Conservation (phyloP, 2,888 invertebrate genomes). For the Automeris io region DNA sequence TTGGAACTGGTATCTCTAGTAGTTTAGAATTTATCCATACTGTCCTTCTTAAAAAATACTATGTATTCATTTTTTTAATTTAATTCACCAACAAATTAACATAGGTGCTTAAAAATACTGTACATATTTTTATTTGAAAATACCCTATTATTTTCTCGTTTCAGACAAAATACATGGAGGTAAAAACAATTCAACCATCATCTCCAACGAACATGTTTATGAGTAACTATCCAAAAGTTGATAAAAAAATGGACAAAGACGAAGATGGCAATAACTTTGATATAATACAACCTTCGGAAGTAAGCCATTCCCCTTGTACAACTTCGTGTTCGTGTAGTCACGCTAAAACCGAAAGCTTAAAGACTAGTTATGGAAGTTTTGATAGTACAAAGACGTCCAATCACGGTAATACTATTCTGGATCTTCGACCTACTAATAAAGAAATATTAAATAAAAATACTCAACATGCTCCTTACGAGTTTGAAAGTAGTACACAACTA, state of each 20-base stretch:
- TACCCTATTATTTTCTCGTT: slow-evolving; percentile 19
- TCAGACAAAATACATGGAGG: slow-evolving; percentile 68
- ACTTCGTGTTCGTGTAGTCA: slow-evolving; percentile 68
- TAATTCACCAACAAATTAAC: too few relatives aligned
- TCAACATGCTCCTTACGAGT: slow-evolving; percentile 60
- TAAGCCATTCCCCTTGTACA: slow-evolving; percentile 49
- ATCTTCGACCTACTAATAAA: slow-evolving; percentile 49
- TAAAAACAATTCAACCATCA: slow-evolving; percentile 63
- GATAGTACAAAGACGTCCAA: slow-evolving; percentile 53
- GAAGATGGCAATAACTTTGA: slow-evolving; percentile 49
- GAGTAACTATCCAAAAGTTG: slow-evolving; percentile 57
- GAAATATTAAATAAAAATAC: slow-evolving; percentile 49
- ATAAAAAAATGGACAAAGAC: slow-evolving; percentile 60
- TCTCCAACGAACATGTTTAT: slow-evolving; percentile 45
- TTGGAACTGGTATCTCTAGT: too few relatives aligned
- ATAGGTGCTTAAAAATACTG: too few relatives aligned
- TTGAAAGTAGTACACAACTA: slow-evolving; percentile 47
- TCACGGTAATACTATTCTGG: slow-evolving; percentile 47
- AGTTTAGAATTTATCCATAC: too few relatives aligned
- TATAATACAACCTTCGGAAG: slow-evolving; percentile 71
- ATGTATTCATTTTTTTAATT: too few relatives aligned
- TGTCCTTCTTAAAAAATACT: too few relatives aligned
- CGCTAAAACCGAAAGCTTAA: slow-evolving; percentile 62
- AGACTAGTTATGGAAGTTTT: slow-evolving; percentile 51
- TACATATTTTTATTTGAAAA: not conserved